Base-by-base conservation (phyloP, 2,113 vertebrate species). In the Acrocephalus kingi region DNA sequence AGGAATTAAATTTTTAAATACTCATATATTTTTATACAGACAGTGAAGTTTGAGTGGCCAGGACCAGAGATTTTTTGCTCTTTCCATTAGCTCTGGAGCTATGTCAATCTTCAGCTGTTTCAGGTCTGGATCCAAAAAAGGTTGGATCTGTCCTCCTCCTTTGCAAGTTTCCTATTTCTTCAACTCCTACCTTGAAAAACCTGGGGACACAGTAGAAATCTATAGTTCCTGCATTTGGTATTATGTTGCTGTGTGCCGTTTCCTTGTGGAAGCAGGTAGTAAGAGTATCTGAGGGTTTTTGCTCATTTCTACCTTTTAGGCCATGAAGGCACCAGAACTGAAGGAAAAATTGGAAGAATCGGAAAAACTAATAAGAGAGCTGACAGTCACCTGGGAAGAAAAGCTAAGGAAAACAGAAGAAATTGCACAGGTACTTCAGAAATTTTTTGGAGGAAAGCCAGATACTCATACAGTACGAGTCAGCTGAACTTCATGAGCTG, bases 351-450 rank as follows among this genome's bases (percentile, higher is more conserved):
- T 99, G 20, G 98, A 99, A 78, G 99, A 99, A 94, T 99, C 99
- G 4, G 99, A 99, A 97, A 99, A 99, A 88, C 98, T 99, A 90
- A 99, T 99, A 91, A 98, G 98, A 97, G 99, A 99, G 81, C 98
- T 99, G 94, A 99, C 99, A 1, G 98, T 99, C 86, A 99, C 98
- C 25, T 99, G 99, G 99, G 99, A 99, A 97, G 99, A 99, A 97
- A 99, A 99, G 88, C 98, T 99, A 63, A 98, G 99, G 77, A 99
- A 99, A 97, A 99, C 99, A 4, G 99, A 99, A 98, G 99, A 99
- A 97, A 99, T 99, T 23, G 99, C 99, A 86, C 99, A 99, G 98
- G 99, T 99, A 98, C n/a, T 90, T 55, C 17, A 67, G 52, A 69
- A 81, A 63, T 63, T 62, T 89, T 73, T 37, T 33, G 15, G 9